Evolutionary conservation across 1,140 invertebrate genomes (phyloP), one percentile per base, ranked within the genome.

Genomic region (Caerostris extrusa): DNA sequence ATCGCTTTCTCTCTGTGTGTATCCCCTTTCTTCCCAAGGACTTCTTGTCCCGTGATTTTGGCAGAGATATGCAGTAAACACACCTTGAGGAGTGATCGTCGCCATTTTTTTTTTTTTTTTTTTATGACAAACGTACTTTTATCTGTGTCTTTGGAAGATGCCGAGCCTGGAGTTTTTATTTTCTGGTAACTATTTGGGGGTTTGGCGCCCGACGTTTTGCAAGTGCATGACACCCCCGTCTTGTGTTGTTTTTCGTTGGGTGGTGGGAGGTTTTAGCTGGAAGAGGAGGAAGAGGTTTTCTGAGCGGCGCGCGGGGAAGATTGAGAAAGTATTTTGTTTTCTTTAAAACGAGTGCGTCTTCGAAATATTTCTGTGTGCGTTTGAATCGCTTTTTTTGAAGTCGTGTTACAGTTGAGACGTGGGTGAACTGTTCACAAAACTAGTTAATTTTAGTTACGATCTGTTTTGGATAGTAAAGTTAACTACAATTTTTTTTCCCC

Each of bases 11-110:
- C 34, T 5, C 34, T 12, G 34, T 77, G 2, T 77, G 61, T 67
- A 67, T 67, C 61, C 71, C 71, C 71, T 50, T 77, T 50, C 19
- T 12, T 50, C 53, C 14, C 71, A 77, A 77, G 71, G 71, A 12
- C 71, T 77, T 8, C 71, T 5, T 77, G 71, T 77, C 71, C 71
- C 71, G 71, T 77, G 71, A 77, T 77, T 7, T 77, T 77, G 71
- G 71, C 71, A 77, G 19, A 77, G 71, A 77, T 77, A 77, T 77
- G 71, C 34, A 12, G 71, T 77, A 77, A 77, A 77, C 71, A 77
- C 50, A 67, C 61, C 71, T 77, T 77, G 71, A 34, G 53, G 8
- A 50, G 14, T 34, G 34, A 34, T 34, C 34, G 71, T 34, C 71
- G 71, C 34, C 34, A 50, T 77, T 77, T 77, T 71, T 77, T 77